Evolutionary conservation across 2,113 vertebrate genomes (phyloP).

Genomic region (Sprattus sprattus): DNA sequence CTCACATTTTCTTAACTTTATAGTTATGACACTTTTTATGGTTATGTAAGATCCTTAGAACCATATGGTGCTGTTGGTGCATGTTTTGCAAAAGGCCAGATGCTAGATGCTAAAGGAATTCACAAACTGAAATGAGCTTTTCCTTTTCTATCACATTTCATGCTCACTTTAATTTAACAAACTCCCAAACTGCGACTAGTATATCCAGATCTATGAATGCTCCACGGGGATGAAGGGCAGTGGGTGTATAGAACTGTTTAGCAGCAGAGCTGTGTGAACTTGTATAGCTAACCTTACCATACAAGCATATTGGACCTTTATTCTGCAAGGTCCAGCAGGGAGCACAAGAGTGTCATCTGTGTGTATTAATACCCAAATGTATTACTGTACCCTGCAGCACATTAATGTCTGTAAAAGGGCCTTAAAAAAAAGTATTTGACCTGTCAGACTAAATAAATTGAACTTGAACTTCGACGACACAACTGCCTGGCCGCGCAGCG

Average conservation of each 20-base stretch:
- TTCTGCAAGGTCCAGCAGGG: not conserved
- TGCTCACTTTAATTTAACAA: not conserved
- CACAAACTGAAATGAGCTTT: too few relatives aligned
- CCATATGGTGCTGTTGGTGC: too few relatives aligned
- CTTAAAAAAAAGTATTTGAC: not conserved
- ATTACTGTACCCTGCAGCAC: not conserved
- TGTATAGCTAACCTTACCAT: slow-evolving; percentile 17
- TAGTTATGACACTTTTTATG: too few relatives aligned
- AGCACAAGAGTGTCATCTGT: not conserved
- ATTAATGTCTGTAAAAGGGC: slow-evolving; percentile 25
- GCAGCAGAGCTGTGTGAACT: not conserved
- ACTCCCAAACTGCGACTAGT: not conserved
- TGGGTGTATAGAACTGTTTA: not conserved
- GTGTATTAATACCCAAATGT: not conserved
- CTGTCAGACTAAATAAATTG: not conserved
- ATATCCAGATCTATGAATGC: not conserved
- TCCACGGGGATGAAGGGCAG: not conserved
- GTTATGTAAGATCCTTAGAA: too few relatives aligned
- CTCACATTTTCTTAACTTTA: too few relatives aligned
- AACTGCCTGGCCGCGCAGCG: not conserved
- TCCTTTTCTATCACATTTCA: not conserved
- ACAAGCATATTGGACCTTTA: slow-evolving; percentile 37
- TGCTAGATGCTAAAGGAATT: too few relatives aligned
- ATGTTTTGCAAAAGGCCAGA: too few relatives aligned
- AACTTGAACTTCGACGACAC: not conserved